phyloP scores from a whole-genome alignment of 2,888 invertebrate species.

The Cylloceria caligata region DNA sequence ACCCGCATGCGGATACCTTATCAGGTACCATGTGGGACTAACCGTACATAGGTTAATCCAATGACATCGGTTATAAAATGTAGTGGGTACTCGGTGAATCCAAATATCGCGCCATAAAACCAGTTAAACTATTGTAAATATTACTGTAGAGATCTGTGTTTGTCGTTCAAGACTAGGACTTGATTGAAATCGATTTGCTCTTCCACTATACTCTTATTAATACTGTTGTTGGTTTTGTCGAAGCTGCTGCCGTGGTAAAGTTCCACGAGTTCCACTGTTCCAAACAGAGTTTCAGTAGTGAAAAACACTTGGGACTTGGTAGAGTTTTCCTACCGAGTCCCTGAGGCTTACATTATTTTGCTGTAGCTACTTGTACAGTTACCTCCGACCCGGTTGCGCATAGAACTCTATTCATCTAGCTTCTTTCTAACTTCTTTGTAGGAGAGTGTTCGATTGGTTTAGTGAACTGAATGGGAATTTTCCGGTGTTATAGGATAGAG shows the following conservation, averaged over 20 bases:
- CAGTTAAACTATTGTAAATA: neutral
- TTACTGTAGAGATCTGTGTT: neutral
- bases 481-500: neutral
- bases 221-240: constrained; percentile 46
- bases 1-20: too few species aligned
- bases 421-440: constrained; percentile 59
- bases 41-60: too few species aligned
- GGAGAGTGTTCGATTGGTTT: constrained; percentile 65
- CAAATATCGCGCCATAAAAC: neutral
- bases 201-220: constrained; percentile 62
- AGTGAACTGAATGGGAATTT: constrained; percentile 52
- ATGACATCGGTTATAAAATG: neutral
- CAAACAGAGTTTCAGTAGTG: constrained; percentile 16
- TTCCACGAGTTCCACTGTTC: constrained; percentile 54
- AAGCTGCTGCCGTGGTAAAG: constrained; percentile 43
- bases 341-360: constrained; percentile 32
- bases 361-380: constrained; percentile 23
- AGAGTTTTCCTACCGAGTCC: constrained; percentile 42
- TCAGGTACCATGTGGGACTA: too few species aligned
- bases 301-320: constrained; percentile 36
- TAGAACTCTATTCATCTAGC: constrained; percentile 40
- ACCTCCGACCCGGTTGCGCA: constrained; percentile 46
- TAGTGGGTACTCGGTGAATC: neutral
- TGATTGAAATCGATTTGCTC: constrained; percentile 59
- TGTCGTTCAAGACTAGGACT: neutral